Evolutionary conservation across 37 sponge, comb jelly and placozoan species (phyloP), one percentile per base, ranked within the genome.

Genomic region (Crambe crambe): DNA sequence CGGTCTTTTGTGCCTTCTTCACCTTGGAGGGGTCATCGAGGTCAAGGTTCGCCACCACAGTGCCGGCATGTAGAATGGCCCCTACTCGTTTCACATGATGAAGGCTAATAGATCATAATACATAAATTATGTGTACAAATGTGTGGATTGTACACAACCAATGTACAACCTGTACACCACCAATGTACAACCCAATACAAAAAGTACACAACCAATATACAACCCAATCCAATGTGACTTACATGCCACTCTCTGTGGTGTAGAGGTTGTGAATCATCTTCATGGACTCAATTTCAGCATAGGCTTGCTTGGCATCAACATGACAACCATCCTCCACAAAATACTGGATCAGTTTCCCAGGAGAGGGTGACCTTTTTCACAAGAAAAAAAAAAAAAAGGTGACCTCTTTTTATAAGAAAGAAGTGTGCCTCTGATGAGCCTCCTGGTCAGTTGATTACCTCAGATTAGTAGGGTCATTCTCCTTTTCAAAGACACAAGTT

Each of bases 261-360:
- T 21, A 18, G 25, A 98, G 59, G 59, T 83, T 67, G 56, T 93
- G 95, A 0, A 98, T 87, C 94, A 93, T 95, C 75, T 98, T 98
- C 98, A 98, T 98, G 0, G 95, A 93, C 73, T 98, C 98, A 31
- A 98, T 95, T 84, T 98, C 98, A 23, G 95, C 95, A 70, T 90
- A 93, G 40, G 87, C 72, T 36, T 93, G 73, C 1, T 82, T 81
- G 27, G 83, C 80, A 29, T 85, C 40, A 4, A 98, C 92, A 76
- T 88, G 91, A 23, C 84, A 82, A 21, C 96, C 98, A 43, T 98
- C 93, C 18, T 87, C 91, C 25, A 93, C 83, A 32, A 93, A 56
- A 72, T 76, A 98, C 76, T 87, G 90, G 25, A 98, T 67, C 66
- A 98, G 88, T 59, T 98, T 98, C 23, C 98, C 98, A 27, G 98